A percentile compares a stretch with the other conserved stretches of the same genome.
Evolutionary conservation across 2,888 invertebrate genomes (phyloP).

Genomic region (Elaeidobius kamerunicus): DNA sequence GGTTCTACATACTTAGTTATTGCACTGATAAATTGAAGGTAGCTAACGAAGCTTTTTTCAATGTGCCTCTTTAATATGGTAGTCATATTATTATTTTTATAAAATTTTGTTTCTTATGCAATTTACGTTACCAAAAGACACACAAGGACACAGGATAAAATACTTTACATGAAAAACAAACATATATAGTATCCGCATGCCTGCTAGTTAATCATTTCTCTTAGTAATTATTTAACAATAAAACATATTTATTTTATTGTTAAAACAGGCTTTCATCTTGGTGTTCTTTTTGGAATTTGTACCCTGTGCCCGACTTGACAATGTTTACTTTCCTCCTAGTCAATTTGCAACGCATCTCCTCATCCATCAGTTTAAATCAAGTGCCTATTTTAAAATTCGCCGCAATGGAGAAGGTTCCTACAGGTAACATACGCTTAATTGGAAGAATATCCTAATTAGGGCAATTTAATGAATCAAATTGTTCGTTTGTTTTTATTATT

Average conservation of each 20-base stretch:
- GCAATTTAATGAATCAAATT: too few species aligned
- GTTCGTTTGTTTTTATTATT: too few species aligned
- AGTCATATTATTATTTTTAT: too few species aligned
- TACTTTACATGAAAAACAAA: neutral
- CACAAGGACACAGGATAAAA: too few species aligned
- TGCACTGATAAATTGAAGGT: constrained; percentile 17
- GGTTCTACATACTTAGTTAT: constrained; percentile 18
- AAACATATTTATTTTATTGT: neutral
- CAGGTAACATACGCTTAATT: constrained; percentile 26
- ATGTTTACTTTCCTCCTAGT: constrained; percentile 35
- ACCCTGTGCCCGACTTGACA: constrained; percentile 36
- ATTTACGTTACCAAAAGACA: too few species aligned
- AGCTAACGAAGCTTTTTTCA: neutral
- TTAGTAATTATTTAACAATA: neutral
- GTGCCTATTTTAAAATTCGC: constrained; percentile 38
- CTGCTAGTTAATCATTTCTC: too few species aligned
- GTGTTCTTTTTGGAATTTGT: constrained; percentile 35
- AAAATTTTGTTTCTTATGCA: too few species aligned
- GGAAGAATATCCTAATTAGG: too few species aligned
- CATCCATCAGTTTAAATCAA: constrained; percentile 15
- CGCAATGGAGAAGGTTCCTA: constrained; percentile 42
- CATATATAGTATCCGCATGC: neutral
- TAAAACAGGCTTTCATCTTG: constrained; percentile 33
- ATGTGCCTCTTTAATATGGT: too few species aligned
- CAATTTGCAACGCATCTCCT: constrained; percentile 26